Evolutionary conservation across 2,888 invertebrate species (phyloP).

Genomic region (Lasioglossum pauxillum): DNA sequence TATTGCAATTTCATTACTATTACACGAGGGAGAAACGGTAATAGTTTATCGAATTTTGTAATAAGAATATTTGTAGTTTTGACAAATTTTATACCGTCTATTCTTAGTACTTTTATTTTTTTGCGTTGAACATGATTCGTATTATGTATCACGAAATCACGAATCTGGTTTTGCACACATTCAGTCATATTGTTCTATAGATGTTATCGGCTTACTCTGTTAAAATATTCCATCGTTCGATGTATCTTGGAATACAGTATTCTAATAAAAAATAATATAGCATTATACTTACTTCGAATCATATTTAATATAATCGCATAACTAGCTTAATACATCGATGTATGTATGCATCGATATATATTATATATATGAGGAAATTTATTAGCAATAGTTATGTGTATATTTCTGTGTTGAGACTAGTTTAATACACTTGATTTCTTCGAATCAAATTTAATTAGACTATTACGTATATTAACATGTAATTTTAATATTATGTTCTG

Average conservation of each 20-base stretch:
- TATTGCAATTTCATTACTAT: neutral
- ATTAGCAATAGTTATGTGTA: slow-evolving; percentile 31
- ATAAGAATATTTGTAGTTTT: slow-evolving; percentile 33
- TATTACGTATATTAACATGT: slow-evolving; percentile 21
- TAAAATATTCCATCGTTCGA: slow-evolving; percentile 26
- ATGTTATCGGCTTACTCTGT: slow-evolving; percentile 5
- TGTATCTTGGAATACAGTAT: slow-evolving; percentile 27
- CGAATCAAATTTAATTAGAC: slow-evolving; percentile 27
- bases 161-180: slow-evolving; percentile 58
- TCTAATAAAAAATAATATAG: slow-evolving; percentile 28
- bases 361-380: slow-evolving; percentile 20
- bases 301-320: slow-evolving; percentile 21
- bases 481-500: slow-evolving; percentile 1
- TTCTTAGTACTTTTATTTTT: slow-evolving; percentile 19
- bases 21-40: slow-evolving; percentile 20
- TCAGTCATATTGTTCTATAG: slow-evolving; percentile 56
- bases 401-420: slow-evolving; percentile 39
- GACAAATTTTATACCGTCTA: slow-evolving; percentile 9
- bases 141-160: slow-evolving; percentile 9
- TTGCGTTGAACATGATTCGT: slow-evolving; percentile 2
- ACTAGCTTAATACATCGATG: slow-evolving; percentile 19
- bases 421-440: slow-evolving; percentile 30
- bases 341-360: no score
- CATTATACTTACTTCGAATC: slow-evolving; percentile 45
- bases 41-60: slow-evolving; percentile 41